A percentile compares a stretch with the other conserved stretches of the same genome.
These are phyloP conservation scores for Xylota segnis DNA, from an alignment of 2,888 invertebrate species.

Conservation along the genomic window DNA sequence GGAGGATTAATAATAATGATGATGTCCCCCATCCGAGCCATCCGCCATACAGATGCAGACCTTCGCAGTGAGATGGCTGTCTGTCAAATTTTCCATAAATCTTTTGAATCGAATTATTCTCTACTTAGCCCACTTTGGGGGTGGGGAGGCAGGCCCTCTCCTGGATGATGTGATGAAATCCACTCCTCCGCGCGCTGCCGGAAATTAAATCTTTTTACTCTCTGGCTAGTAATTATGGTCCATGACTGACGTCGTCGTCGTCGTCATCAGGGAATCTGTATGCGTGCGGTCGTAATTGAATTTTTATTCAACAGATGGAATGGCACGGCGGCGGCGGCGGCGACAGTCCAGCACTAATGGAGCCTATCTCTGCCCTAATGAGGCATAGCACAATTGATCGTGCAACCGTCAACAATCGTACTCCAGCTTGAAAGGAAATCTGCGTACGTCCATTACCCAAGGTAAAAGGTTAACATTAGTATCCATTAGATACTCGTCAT, in stretches of 20 bases:
- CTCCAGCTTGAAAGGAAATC: slow-evolving; percentile 29
- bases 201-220: slow-evolving; percentile 66
- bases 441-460: slow-evolving; percentile 12
- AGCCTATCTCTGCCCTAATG: slow-evolving; percentile 27
- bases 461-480: slow-evolving; percentile 47
- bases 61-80: slow-evolving; percentile 27
- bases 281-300: slow-evolving; percentile 43
- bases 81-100: slow-evolving; percentile 69
- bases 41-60: neutral
- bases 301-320: slow-evolving; percentile 62
- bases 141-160: slow-evolving; percentile 2
- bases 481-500: slow-evolving; percentile 47
- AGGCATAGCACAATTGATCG: slow-evolving; percentile 54
- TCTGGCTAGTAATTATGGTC: slow-evolving; percentile 22
- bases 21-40: slow-evolving; percentile 16
- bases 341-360: slow-evolving; percentile 46
- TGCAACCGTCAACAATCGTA: slow-evolving; percentile 43
- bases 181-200: slow-evolving; percentile 23
- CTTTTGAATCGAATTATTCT: slow-evolving; percentile 63
- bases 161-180: slow-evolving; percentile 18
- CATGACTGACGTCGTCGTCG: slow-evolving; percentile 16
- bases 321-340: neutral
- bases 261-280: neutral
- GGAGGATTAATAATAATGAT: slow-evolving; percentile 62
- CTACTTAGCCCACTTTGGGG: slow-evolving; percentile 34